Evolutionary conservation across 1,140 invertebrate species (phyloP), one percentile per base, ranked within the genome.

Genomic region (Drosophila tani): DNA sequence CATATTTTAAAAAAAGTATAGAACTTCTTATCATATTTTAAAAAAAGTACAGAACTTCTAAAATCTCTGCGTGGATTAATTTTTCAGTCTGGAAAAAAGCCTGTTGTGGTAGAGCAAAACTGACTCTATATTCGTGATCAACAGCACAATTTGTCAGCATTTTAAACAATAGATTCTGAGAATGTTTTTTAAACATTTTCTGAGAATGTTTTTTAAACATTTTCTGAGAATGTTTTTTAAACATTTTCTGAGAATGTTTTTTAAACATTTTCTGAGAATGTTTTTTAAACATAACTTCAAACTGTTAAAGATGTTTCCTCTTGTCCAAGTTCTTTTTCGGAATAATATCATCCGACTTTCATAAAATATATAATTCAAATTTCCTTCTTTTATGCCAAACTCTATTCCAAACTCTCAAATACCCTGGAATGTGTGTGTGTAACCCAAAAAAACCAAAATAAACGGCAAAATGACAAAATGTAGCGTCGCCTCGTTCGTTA

Each of bases 401-500:
- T 17, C 14, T 21, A 11, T 21, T 38, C 15, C 0, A 9, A 21
- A 9, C 15, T 15, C 12, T 3, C 14, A 45, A 45, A 58, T 58
- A 58, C 40, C 40, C 65, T 47, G 32, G 9, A 40, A 38, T 47
- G 29, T 60, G 64, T 60, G 64, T 60, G 64, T 62, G 41, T 45
- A 51, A 17, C 5, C 46, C 21, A 74, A 58, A 66, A 43, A 70
- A 53, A 51, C 29, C 9, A 63, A 63, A 82, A 58, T 46, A 69
- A 73, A 73, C 67, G 67, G 69, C 69, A 32, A 73, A 81, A 87
- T 87, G 85, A 90, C 84, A 88, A 87, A 87, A 80, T 67, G 68
- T 78, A 71, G 68, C 57, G 58, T 66, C 49, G 80, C 63, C 45
- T 57, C 80, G 73, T 60, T 85, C 58, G 67, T 40, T 55, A 55